These are phyloP conservation scores for Siphlonurus alternatus DNA, from an alignment of 2,888 invertebrate species.

Conservation along the genomic window DNA sequence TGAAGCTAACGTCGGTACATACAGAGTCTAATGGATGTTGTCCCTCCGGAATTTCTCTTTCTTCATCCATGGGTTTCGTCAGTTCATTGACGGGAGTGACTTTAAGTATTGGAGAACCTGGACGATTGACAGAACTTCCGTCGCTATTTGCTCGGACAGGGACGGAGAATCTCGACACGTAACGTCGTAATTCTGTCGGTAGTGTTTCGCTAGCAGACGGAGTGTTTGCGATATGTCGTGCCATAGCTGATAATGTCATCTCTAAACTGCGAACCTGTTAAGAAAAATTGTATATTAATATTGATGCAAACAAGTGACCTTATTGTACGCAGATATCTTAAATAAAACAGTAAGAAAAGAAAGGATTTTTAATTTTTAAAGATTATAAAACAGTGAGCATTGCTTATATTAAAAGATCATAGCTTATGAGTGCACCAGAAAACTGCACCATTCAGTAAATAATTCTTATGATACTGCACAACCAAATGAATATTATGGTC, in stretches of 20 bases:
- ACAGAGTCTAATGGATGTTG: background rate
- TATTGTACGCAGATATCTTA: too few relatives aligned
- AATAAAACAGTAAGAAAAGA: too few relatives aligned
- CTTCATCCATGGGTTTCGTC: background rate
- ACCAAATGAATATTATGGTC: too few relatives aligned
- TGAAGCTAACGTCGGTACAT: background rate
- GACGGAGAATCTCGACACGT: background rate
- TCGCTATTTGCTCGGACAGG: background rate
- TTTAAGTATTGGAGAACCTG: background rate
- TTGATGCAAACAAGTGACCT: too few relatives aligned
- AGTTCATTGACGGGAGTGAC: background rate
- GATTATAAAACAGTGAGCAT: too few relatives aligned
- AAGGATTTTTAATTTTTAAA: too few relatives aligned
- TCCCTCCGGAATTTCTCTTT: background rate
- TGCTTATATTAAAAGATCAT: too few relatives aligned
- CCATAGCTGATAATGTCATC: conserved; percentile 52
- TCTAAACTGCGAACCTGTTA: conserved; percentile 57
- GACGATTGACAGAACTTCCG: background rate
- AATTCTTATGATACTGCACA: too few relatives aligned
- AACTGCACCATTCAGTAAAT: too few relatives aligned
- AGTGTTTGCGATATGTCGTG: conserved; percentile 43
- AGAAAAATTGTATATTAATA: too few relatives aligned
- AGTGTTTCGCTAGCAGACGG: background rate
- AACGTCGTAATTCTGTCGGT: background rate
- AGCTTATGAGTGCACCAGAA: too few relatives aligned